phyloP scores from a whole-genome alignment of 2,888 invertebrate genomes.

The Dolomedes plantarius region DNA sequence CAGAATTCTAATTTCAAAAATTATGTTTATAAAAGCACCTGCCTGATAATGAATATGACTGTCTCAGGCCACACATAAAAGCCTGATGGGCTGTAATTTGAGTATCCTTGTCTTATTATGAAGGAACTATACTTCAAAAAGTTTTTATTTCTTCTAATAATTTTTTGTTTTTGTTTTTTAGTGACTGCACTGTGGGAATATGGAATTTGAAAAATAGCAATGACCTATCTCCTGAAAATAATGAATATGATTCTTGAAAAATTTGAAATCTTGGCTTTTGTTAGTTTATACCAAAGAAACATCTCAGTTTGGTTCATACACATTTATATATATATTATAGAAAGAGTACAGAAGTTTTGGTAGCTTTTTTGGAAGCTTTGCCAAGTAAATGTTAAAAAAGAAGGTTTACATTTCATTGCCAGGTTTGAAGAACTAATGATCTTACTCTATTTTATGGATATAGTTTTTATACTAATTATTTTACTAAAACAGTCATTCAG shows the following conservation, averaged over 20 bases:
- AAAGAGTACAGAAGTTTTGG: background rate
- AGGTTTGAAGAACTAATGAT: background rate
- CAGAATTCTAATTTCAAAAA: too few species aligned
- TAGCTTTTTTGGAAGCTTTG: background rate
- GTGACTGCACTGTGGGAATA: slow-evolving; percentile 74
- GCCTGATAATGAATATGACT: too few species aligned
- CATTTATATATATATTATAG: background rate
- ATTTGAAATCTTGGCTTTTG: background rate
- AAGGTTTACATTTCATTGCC: background rate
- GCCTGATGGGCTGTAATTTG: too few species aligned
- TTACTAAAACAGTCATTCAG: background rate
- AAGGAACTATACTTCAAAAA: too few species aligned
- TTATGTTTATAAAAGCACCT: too few species aligned
- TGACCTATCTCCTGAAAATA: slow-evolving; percentile 72
- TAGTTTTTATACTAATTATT: background rate
- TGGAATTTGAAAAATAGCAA: slow-evolving; percentile 73
- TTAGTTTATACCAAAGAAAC: slow-evolving; percentile 4
- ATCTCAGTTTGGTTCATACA: background rate
- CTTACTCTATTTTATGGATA: background rate
- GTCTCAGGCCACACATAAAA: too few species aligned
- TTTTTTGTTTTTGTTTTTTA: slow-evolving; percentile 65
- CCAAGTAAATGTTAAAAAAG: background rate
- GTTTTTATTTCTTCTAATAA: too few species aligned
- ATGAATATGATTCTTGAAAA: slow-evolving; percentile 26
- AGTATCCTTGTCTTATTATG: too few species aligned